These are phyloP conservation scores for Lycaon pictus DNA, from an alignment of 2,113 vertebrate species.

Conservation along the genomic window DNA sequence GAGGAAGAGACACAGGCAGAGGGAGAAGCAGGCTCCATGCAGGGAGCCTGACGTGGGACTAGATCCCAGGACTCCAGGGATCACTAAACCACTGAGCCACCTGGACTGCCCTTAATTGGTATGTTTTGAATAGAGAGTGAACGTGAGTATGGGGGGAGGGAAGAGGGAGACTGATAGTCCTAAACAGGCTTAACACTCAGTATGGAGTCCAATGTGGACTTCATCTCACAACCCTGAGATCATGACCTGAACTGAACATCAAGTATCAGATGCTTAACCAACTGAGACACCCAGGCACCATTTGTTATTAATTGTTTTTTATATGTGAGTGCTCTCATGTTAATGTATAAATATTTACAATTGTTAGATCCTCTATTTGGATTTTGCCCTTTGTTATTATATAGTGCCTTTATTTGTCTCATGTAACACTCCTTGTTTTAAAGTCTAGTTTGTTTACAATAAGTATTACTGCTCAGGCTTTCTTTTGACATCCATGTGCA, in stretches of 20 bases:
- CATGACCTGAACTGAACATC: background rate
- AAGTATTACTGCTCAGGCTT: background rate
- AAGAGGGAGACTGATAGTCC: background rate
- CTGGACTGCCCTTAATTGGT: background rate
- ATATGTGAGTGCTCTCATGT: background rate
- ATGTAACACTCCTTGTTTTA: background rate
- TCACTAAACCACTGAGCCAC: too few species aligned
- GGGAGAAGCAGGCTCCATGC: too few species aligned
- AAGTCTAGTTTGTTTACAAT: background rate
- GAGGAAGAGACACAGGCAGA: too few species aligned
- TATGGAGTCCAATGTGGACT: background rate
- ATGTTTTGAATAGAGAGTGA: background rate
- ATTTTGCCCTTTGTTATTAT: background rate
- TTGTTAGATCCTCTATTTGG: background rate
- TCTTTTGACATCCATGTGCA: background rate
- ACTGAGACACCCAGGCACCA: background rate
- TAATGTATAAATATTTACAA: background rate
- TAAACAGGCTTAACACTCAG: background rate
- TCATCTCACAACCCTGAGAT: background rate
- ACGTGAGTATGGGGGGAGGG: background rate
- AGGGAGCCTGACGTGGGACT: too few species aligned
- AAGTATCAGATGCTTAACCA: background rate
- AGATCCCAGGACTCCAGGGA: too few species aligned
- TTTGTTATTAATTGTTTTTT: background rate
- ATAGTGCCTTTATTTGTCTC: background rate